Percentiles rank a stretch among this genome's conserved stretches.
These are phyloP conservation scores for Bruchidius siliquastri DNA, from an alignment of 2,888 invertebrate genomes.

Conservation along the genomic window DNA sequence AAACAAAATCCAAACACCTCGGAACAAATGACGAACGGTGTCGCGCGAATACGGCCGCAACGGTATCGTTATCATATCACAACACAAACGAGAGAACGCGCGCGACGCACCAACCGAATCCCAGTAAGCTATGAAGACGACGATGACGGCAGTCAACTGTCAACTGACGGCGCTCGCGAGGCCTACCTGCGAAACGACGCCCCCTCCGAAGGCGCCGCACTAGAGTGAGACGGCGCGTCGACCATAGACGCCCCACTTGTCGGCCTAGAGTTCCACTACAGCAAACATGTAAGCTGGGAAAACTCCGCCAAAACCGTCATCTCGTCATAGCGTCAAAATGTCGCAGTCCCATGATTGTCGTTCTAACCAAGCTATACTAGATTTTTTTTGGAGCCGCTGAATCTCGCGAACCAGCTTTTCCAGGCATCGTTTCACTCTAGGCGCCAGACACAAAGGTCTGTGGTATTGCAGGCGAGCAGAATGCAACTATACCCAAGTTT, in stretches of 20 bases:
- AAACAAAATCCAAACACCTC: slow-evolving; percentile 15
- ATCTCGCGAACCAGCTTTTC: too few relatives aligned
- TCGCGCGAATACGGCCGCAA: background rate
- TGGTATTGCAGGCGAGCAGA: slow-evolving; percentile 12
- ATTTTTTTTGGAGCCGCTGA: too few relatives aligned
- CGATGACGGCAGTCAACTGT: slow-evolving; percentile 30
- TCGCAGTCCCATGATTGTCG: too few relatives aligned
- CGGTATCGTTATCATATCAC: slow-evolving; percentile 8
- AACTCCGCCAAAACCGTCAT: too few relatives aligned
- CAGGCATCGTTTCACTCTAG: too few relatives aligned
- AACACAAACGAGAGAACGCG: slow-evolving; percentile 22
- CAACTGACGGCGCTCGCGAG: slow-evolving; percentile 37
- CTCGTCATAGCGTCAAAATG: too few relatives aligned
- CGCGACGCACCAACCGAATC: background rate
- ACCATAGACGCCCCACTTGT: background rate
- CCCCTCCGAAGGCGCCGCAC: slow-evolving; percentile 32
- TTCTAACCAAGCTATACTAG: too few relatives aligned
- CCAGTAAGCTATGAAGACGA: background rate
- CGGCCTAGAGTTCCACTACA: background rate
- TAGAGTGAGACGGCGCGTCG: slow-evolving; percentile 10
- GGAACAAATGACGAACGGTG: background rate
- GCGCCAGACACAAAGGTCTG: slow-evolving; percentile 5
- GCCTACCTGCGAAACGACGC: slow-evolving; percentile 33
- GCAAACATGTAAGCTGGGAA: too few relatives aligned
- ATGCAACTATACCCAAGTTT: slow-evolving; percentile 7